Percentiles rank a stretch among this genome's conserved stretches.
Conservation (phyloP, 1,140 invertebrate genomes). For the Drosophila pectinifera region DNA sequence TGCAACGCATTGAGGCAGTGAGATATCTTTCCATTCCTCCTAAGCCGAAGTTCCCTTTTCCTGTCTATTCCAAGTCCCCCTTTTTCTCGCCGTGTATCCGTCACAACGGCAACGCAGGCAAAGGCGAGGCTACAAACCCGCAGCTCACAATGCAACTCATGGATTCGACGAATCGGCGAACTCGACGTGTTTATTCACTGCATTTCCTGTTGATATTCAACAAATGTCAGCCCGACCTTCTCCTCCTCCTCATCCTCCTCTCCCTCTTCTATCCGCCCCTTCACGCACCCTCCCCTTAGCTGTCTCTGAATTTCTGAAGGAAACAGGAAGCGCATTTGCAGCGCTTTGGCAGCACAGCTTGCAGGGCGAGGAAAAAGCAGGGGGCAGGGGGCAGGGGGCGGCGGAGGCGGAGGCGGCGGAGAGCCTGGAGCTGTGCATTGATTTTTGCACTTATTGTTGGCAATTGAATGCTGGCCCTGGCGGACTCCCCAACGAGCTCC, state of each 20-base stretch:
- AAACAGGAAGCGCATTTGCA: slow-evolving; percentile 79
- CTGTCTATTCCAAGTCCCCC: background rate
- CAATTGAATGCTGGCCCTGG: slow-evolving; percentile 15
- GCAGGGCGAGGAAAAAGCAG: slow-evolving; percentile 4
- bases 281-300: slow-evolving; percentile 10
- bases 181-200: slow-evolving; percentile 80
- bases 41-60: too few relatives aligned
- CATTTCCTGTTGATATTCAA: slow-evolving; percentile 84
- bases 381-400: too few relatives aligned
- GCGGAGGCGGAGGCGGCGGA: background rate
- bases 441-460: slow-evolving; percentile 74
- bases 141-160: slow-evolving; percentile 48
- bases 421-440: slow-evolving; percentile 62
- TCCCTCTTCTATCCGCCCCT: slow-evolving; percentile 19
- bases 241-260: slow-evolving; percentile 19
- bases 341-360: slow-evolving; percentile 40
- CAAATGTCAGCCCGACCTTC: slow-evolving; percentile 53
- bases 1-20: too few relatives aligned
- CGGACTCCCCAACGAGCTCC: background rate
- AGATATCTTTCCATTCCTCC: too few relatives aligned
- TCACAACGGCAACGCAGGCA: slow-evolving; percentile 35
- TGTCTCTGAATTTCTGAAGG: slow-evolving; percentile 37
- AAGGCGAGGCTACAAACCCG: slow-evolving; percentile 21
- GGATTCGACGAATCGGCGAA: slow-evolving; percentile 50
- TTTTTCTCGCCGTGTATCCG: slow-evolving; percentile 8